These are phyloP conservation scores for Holothuria glaberrima DNA, from an alignment of 35 echinoderm and acorn worm species.

Conservation along the genomic window DNA sequence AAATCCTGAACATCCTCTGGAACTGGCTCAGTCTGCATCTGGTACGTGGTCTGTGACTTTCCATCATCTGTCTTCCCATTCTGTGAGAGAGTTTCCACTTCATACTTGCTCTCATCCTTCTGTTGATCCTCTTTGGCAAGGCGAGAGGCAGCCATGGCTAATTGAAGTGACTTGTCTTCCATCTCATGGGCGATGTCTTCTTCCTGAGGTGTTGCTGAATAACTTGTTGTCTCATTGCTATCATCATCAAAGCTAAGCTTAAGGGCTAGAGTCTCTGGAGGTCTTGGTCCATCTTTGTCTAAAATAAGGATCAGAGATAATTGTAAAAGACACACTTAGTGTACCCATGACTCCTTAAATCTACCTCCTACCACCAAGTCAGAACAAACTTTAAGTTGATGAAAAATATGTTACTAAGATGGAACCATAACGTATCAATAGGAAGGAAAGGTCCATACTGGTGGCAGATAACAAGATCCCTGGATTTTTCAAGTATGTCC, in stretches of 20 bases:
- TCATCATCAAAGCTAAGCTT: conserved; percentile 78
- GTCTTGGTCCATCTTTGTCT: conserved; percentile 25
- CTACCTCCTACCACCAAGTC: no score
- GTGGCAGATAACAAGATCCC: no score
- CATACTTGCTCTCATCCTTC: not conserved
- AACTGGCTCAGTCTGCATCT: conserved; percentile 31
- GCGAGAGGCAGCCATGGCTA: not conserved
- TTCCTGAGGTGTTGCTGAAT: conserved; percentile 71
- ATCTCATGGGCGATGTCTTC: conserved; percentile 69
- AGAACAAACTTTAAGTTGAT: no score
- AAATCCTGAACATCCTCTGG: conserved; percentile 46
- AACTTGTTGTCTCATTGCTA: conserved; percentile 75
- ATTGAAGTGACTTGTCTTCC: conserved; percentile 82
- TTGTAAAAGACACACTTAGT: no score
- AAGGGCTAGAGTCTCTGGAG: conserved; percentile 61
- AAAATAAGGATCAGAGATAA: not conserved
- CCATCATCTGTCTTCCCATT: conserved; percentile 17
- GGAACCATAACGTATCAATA: no score
- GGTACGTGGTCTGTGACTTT: not conserved
- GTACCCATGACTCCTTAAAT: no score
- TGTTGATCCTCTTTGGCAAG: not conserved
- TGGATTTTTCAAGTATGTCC: no score
- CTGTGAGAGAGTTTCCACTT: not conserved
- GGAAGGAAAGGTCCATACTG: no score
- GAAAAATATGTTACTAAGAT: no score